Base-by-base conservation (phyloP, 92 coral and sea anemone genomes). In the Phenganax subtilis region DNA sequence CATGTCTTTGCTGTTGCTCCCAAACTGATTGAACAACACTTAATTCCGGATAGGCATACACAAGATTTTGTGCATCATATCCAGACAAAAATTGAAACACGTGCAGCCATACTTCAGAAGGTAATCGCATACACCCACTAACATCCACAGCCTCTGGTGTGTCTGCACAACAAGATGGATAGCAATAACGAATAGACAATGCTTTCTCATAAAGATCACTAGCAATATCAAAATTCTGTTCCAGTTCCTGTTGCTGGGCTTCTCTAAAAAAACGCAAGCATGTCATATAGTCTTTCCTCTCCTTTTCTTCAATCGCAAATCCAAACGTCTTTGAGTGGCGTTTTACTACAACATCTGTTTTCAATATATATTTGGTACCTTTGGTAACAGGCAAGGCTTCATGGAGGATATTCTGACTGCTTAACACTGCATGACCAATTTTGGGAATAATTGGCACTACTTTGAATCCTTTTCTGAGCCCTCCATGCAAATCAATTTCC, bases 261-360 rank as follows among this genome's bases (percentile, higher is more conserved):
- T 65, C 25, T 79, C 83, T 63, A 12, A 79, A 79, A 64, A 62
- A 65, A 55, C 54, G 20, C 74, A 79, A 64, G 29, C 83, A 79
- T 16, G 61, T 64, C 83, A 63, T 11, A 51, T 63, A 79, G 65
- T 79, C 83, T 12, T 65, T 52, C 56, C 65, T 79, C 29, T 79
- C 83, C 55, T 20, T 10, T 7, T 79, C 62, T 30, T 51, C 53
- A 25, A 79, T 58, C 4, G 72, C 74, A 63, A 79, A 79, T 54
- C 83, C 83, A 79, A 79, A 65, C 56, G 63, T 31, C 56, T 76
- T 76, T 2, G 63, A 51, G 52, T 64, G 52, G 10, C 83, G 83
- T 54, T 79, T 79, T 62, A 79, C 83, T 16, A 79, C 74, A 51
- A 79, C 83, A 79, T 79, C 83, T 14, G 83, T 79, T 79, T 79